These are phyloP conservation scores for Mesoclemmys tuberculata DNA, from an alignment of 2,113 vertebrate genomes.

Conservation along the genomic window DNA sequence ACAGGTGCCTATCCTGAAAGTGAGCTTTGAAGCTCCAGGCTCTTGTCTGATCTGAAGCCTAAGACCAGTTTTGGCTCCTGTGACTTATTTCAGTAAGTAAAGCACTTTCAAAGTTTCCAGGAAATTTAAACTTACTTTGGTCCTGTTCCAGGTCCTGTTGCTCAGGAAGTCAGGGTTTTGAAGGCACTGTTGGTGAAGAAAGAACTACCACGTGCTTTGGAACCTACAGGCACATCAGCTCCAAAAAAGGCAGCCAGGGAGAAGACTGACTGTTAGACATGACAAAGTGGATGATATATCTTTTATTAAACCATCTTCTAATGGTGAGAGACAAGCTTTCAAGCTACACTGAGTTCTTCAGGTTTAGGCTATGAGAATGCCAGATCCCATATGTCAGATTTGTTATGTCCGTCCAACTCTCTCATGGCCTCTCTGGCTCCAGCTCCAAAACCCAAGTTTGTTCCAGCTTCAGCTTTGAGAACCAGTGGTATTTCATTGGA, in stretches of 20 bases:
- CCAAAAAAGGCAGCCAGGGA: background rate
- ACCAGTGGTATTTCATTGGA: too few relatives aligned
- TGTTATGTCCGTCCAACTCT: too few relatives aligned
- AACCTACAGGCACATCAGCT: background rate
- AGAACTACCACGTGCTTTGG: background rate
- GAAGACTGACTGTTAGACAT: background rate
- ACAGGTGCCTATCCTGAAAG: background rate
- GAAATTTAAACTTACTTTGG: background rate
- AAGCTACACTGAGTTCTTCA: background rate
- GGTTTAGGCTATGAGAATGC: background rate
- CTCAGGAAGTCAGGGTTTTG: background rate
- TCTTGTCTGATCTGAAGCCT: background rate
- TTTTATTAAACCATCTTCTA: background rate
- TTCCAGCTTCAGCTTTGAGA: too few relatives aligned
- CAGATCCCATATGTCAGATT: too few relatives aligned
- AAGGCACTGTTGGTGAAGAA: background rate
- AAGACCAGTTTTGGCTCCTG: background rate
- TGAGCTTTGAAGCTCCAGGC: background rate
- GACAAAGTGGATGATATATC: background rate
- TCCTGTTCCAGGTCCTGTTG: background rate
- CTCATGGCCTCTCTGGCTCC: too few relatives aligned
- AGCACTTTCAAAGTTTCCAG: background rate
- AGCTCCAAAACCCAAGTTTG: too few relatives aligned
- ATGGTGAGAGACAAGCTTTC: background rate
- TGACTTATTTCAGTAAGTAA: background rate